Base-by-base conservation (phyloP, 2,797 vertebrate species). In the Uromys caudimaculatus region DNA sequence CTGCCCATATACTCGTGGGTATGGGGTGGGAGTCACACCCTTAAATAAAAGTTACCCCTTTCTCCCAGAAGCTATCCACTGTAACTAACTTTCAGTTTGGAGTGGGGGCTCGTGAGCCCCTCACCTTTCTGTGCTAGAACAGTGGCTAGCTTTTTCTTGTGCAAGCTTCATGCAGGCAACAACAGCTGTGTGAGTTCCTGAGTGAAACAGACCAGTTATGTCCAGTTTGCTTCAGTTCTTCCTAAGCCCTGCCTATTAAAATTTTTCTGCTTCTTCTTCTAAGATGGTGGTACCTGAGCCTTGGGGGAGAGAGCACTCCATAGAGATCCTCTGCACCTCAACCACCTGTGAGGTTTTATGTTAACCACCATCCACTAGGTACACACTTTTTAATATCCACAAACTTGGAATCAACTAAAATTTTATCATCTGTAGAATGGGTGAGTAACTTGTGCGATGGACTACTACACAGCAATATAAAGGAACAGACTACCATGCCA, bases 371-470 rank as follows among this genome's bases (percentile, higher is more conserved):
- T 27, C 47, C 47, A 17, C 44, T 69, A 38, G 50, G 14, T 29
- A 23, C 64, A 38, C 14, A 52, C 52, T 10, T 5, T 71, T 91
- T 75, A 89, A 41, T 86, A 54, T 35, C 6, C 44, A 69, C 16
- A 86, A 85, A 95, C 88, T 8, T 92, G 67, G 54, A 60, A 60
- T 82, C n/a, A 62, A 67, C 6, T 56, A 23, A 92, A 29, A 91
- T 86, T 67, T 95, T 77, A 56, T 77, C 35, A 95, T 8, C 11
- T 27, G 0, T 64, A 52, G 52, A 90, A 84, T 62, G 27, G 56
- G 47, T 71, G 89, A 89, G 44, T 79, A 38, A 8, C 41, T 93
- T 88, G 76, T 35, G 38, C 16, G 52, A 13, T 5, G 8, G 19
- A 67, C 50, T 7, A 19, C 47, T n/a, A 16, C 23, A 58, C 10